Conservation (phyloP, 2,113 vertebrate species). For the Paramisgurnus dabryanus region DNA sequence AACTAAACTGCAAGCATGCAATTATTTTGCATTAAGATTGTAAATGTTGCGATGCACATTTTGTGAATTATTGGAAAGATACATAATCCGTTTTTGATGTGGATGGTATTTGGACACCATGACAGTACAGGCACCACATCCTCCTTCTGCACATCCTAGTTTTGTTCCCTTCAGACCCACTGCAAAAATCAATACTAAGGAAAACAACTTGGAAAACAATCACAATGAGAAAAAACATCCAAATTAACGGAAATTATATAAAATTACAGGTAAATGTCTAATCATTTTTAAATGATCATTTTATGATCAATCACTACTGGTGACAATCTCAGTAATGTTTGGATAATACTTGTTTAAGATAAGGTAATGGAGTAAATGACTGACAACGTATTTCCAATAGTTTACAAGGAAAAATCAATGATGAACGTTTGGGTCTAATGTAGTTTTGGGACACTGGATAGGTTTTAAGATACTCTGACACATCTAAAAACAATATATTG, state of each 20-base stretch:
- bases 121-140: conserved; percentile 93
- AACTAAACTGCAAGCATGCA: too few relatives aligned
- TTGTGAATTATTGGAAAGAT: conserved; percentile 76
- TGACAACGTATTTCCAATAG: not conserved
- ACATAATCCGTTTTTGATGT: conserved; percentile 78
- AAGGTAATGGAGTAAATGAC: not conserved
- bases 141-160: conserved; percentile 92
- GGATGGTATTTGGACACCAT: conserved; percentile 87
- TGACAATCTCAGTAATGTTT: not conserved
- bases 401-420: not conserved
- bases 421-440: not conserved
- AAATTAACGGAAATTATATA: not conserved
- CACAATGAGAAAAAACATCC: not conserved
- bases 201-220: conserved; percentile 20
- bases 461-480: too few relatives aligned
- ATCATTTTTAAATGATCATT: not conserved
- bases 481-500: too few relatives aligned
- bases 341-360: not conserved
- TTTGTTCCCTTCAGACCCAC: conserved; percentile 91
- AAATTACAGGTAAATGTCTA: not conserved
- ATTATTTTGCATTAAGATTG: too few relatives aligned
- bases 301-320: not conserved
- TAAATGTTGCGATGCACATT: not conserved
- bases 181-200: conserved; percentile 73
- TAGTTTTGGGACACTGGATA: too few relatives aligned